Percentiles rank a stretch among this genome's conserved stretches.
Evolutionary conservation across 2,797 vertebrate genomes (phyloP).

Genomic region (Iguana delicatissima): DNA sequence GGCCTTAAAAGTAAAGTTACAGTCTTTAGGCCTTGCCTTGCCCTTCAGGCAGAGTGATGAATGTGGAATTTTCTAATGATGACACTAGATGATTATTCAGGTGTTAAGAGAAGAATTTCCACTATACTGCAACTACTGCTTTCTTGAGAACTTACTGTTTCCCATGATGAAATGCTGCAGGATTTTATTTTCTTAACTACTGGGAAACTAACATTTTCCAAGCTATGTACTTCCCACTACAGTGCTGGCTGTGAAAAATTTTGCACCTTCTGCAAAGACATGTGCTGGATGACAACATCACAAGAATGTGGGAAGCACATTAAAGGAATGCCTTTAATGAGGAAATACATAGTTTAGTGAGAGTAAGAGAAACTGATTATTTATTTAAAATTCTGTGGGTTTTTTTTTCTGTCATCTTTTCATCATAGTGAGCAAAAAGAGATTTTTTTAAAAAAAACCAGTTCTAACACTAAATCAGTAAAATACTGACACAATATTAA

Average conservation of each 20-base stretch:
- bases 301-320: not conserved
- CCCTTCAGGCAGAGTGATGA: accelerated
- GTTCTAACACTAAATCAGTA: too few species aligned
- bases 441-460: not conserved
- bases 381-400: not conserved
- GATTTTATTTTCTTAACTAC: not conserved
- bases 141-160: not conserved
- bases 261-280: not conserved
- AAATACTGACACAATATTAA: not conserved
- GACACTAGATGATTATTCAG: not conserved
- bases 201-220: not conserved
- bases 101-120: not conserved
- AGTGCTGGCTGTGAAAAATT: not conserved
- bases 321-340: not conserved
- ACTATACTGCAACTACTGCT: accelerated
- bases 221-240: not conserved
- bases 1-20: not conserved
- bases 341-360: not conserved
- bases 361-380: too few species aligned
- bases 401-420: not conserved
- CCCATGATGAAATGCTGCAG: not conserved
- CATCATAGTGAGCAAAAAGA: not conserved
- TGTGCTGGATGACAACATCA: not conserved
- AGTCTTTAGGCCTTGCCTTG: not conserved
- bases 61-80: not conserved